These are phyloP conservation scores for Ectropis crepuscularia DNA, from an alignment of 2,888 invertebrate species.

Conservation along the genomic window DNA sequence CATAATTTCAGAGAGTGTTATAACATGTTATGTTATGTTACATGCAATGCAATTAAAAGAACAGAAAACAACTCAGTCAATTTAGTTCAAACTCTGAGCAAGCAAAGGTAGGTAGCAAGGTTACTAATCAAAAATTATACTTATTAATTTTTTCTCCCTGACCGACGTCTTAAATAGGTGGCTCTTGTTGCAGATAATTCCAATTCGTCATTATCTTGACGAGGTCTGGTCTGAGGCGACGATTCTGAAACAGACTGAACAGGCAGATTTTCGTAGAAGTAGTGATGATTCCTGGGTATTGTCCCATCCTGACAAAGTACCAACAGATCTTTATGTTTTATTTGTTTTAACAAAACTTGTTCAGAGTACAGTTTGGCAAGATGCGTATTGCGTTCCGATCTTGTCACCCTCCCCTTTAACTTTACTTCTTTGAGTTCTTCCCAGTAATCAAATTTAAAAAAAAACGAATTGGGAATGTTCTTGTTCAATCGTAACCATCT, in stretches of 20 bases:
- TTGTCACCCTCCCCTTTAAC: slow-evolving; percentile 8
- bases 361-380: background rate
- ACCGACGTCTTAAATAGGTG: slow-evolving; percentile 19
- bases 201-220: slow-evolving; percentile 26
- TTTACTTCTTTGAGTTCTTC: slow-evolving; percentile 20
- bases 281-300: too few relatives aligned
- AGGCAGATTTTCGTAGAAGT: background rate
- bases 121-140: too few relatives aligned
- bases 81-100: too few relatives aligned
- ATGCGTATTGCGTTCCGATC: slow-evolving; percentile 11
- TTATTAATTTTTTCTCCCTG: too few relatives aligned
- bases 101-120: too few relatives aligned
- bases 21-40: too few relatives aligned
- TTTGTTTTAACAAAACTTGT: background rate
- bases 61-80: too few relatives aligned
- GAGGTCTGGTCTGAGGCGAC: slow-evolving; percentile 4
- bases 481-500: slow-evolving; percentile 26
- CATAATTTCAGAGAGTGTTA: too few relatives aligned
- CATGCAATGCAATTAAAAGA: too few relatives aligned
- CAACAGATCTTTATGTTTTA: too few relatives aligned
- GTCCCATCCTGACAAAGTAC: too few relatives aligned
- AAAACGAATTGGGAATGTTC: slow-evolving; percentile 18
- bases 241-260: background rate
- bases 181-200: slow-evolving; percentile 27
- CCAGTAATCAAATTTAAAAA: slow-evolving; percentile 21